A percentile compares a stretch with the other conserved stretches of the same genome.
Conservation (phyloP, 2,113 vertebrate genomes). For the human (Homo sapiens) region DNA sequence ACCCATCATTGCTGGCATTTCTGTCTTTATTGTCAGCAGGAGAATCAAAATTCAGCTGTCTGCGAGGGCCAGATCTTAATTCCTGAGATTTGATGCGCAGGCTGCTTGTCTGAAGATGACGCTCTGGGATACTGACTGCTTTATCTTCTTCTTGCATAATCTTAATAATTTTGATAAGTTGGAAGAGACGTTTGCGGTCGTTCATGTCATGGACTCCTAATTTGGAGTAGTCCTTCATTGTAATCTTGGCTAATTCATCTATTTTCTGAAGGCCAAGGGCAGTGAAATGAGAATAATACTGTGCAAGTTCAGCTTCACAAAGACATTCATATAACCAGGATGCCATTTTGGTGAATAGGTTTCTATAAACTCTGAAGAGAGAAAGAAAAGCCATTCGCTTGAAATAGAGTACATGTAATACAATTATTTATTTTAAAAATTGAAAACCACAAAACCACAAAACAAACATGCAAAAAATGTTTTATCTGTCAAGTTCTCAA, state of each 20-base stretch:
- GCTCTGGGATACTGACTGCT: conserved; percentile 64
- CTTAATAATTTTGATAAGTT: conserved; percentile 91
- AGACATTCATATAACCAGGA: conserved; percentile 92
- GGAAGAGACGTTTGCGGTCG: conserved; percentile 90
- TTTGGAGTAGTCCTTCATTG: conserved; percentile 88
- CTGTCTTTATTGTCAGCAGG: conserved; percentile 61
- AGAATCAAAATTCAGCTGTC: conserved; percentile 87
- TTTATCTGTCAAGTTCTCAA: conserved; percentile 33
- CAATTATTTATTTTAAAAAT: conserved; percentile 47
- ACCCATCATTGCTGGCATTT: conserved; percentile 24
- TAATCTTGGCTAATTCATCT: conserved; percentile 88
- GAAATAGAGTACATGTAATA: conserved; percentile 10
- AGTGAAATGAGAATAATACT: conserved; percentile 89
- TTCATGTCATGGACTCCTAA: conserved; percentile 89
- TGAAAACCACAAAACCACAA: conserved; percentile 51
- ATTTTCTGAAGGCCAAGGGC: conserved; percentile 87
- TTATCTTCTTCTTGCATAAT: conserved; percentile 83
- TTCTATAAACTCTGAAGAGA: conserved; percentile 56
- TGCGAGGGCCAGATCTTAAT: conserved; percentile 79
- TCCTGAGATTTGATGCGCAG: conserved; percentile 63
- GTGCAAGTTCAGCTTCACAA: conserved; percentile 89
- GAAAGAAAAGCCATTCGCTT: conserved; percentile 56
- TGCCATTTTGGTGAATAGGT: conserved; percentile 83
- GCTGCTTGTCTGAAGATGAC: conserved; percentile 62
- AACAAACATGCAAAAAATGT: conserved; percentile 58